A percentile compares a stretch with the other conserved stretches of the same genome.
phyloP scores from a whole-genome alignment of 2,797 vertebrate species.

The Hemibagrus guttatus region DNA sequence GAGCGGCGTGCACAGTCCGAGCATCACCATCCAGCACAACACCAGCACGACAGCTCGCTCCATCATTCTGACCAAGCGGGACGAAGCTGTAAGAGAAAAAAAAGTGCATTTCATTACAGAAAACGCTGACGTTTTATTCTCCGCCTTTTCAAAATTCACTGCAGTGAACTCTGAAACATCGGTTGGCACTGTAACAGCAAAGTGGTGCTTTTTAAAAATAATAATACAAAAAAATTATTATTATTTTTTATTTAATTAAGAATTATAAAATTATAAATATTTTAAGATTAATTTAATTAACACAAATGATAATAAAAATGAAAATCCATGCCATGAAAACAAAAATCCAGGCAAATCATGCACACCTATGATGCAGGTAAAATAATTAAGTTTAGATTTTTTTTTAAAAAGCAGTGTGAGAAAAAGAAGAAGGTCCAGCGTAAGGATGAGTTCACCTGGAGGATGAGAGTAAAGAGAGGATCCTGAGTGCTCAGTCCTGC shows the following conservation, averaged over 20 bases:
- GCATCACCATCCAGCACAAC: constrained; percentile 80
- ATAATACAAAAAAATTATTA: background rate
- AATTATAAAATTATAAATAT: background rate
- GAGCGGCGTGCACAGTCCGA: constrained; percentile 76
- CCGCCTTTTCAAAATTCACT: constrained; percentile 49
- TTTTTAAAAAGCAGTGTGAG: background rate
- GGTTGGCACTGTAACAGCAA: background rate
- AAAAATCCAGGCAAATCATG: background rate
- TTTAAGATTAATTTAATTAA: background rate
- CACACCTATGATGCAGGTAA: background rate
- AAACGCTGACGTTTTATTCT: constrained; percentile 61
- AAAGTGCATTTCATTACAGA: constrained; percentile 62
- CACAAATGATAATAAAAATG: background rate
- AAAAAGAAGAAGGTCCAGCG: background rate
- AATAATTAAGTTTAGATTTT: background rate
- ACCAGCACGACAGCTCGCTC: constrained; percentile 80
- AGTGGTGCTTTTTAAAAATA: background rate
- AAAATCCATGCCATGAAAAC: background rate
- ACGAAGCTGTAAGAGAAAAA: constrained; percentile 57
- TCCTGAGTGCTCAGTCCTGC: constrained; percentile 2
- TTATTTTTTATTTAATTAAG: background rate
- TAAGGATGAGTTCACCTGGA: constrained; percentile 23
- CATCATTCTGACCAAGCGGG: constrained; percentile 74
- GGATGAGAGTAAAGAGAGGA: background rate
- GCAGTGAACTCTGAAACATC: constrained; percentile 54